Evolutionary conservation across 2,113 vertebrate species (phyloP), one percentile per base, ranked within the genome.

Genomic region (Bubo blakistoni): DNA sequence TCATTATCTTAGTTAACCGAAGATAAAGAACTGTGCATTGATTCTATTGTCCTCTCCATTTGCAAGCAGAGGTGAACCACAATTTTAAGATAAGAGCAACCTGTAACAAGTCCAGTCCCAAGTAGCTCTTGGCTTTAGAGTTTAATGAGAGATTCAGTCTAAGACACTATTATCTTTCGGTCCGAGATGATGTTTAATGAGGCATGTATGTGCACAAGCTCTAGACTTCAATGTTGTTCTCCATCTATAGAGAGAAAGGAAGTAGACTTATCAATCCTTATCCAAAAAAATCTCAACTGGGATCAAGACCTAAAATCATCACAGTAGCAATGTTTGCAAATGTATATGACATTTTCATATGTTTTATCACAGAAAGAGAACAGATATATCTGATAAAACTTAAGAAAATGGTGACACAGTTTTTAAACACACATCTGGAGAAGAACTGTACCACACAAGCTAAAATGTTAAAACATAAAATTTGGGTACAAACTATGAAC

Each of bases 131-230:
- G 96, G 97, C 95, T 96, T 98, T 97, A 98, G 90, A 95, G 88
- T 96, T 97, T 95, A 98, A 98, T 97, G 98, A 98, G 97, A 98
- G 97, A 98, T 97, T 98, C 96, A 94, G 97, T 92, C 91, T 94
- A 94, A 83, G 97, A 98, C 96, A 98, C 97, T 98, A 98, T 98
- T 98, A 98, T 98, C 97, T 98, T 97, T 94, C 97, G 95, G 91
- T 91, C 65, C 22, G 8, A 88, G 67, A 92, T 95, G 52, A 96
- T 82, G 88, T 40, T 97, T 96, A 97, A 97, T 79, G 85, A 97
- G 96, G 88, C 51, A 5, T 14, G 25, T 61, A 84, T 32, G 57
- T 83, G 82, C 59, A 95, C 85, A 94, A 96, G 54, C 77, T 95
- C 91, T 92, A 78, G 79, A 66, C 1, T 81, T 82, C 83, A 93